Conservation (phyloP, 2,888 invertebrate genomes). For the Colletes collaris region DNA sequence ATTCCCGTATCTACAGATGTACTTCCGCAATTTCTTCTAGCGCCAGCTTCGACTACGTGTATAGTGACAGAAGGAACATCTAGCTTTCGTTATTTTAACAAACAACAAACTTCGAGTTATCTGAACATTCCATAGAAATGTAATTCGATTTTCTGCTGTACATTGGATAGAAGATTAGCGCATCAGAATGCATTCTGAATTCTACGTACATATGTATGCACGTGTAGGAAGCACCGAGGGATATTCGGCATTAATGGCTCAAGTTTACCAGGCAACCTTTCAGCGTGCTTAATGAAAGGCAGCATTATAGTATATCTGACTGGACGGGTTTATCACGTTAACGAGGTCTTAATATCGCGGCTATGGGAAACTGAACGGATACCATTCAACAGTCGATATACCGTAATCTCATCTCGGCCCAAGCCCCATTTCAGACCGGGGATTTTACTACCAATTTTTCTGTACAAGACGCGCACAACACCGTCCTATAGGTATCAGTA, state of each 20-base stretch:
- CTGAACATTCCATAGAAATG: no score
- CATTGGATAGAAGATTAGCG: no score
- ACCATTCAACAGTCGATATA: constrained; percentile 64
- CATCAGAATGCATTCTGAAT: neutral
- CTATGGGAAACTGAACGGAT: constrained; percentile 70
- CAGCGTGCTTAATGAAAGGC: constrained; percentile 66
- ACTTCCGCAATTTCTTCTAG: constrained; percentile 23
- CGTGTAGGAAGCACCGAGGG: constrained; percentile 10
- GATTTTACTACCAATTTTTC: constrained; percentile 43
- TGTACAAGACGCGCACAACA: neutral
- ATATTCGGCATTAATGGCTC: constrained; percentile 41
- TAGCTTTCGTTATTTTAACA: no score
- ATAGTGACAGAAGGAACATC: no score
- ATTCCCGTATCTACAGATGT: constrained; percentile 16
- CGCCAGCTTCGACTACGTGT: no score
- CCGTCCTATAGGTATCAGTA: neutral
- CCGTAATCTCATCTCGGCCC: constrained; percentile 47
- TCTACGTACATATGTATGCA: neutral
- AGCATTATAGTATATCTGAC: constrained; percentile 60
- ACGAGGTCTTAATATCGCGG: constrained; percentile 67
- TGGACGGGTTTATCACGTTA: constrained; percentile 66
- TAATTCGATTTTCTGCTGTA: no score
- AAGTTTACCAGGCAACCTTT: constrained; percentile 50
- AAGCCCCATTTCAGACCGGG: constrained; percentile 39
- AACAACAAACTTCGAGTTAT: no score